Evolutionary conservation across 2,113 vertebrate species (phyloP).

Genomic region (Leptobrachium leishanense): DNA sequence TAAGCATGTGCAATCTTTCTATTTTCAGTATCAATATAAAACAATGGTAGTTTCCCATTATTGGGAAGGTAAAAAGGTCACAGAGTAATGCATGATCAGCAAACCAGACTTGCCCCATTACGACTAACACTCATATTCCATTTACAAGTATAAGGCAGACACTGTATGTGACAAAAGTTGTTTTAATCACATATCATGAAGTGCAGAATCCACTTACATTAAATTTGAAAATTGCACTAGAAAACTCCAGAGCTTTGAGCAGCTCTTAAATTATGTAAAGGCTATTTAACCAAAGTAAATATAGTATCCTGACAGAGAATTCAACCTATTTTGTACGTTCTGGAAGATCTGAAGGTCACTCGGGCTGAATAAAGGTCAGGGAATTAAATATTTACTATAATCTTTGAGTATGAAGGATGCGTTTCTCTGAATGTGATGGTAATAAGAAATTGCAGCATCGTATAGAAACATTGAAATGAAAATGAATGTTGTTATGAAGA

Average conservation of each 20-base stretch:
- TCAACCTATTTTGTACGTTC: background rate
- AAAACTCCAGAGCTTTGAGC: slow-evolving; percentile 14
- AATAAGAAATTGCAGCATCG: background rate
- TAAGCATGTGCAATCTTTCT: too few species aligned
- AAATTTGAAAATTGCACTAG: slow-evolving; percentile 13
- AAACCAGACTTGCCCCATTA: too few species aligned
- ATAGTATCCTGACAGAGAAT: slow-evolving; percentile 9
- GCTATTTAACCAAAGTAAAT: slow-evolving; percentile 33
- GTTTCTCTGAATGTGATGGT: background rate
- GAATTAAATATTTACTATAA: background rate
- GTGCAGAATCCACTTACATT: slow-evolving; percentile 2
- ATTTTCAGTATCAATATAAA: too few species aligned
- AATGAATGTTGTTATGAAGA: background rate
- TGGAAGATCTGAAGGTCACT: slow-evolving; percentile 16
- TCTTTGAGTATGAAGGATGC: background rate
- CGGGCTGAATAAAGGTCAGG: background rate
- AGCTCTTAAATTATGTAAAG: slow-evolving; percentile 3
- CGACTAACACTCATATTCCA: background rate
- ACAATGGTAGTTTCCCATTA: too few species aligned
- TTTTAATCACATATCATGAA: slow-evolving; percentile 11
- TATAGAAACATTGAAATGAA: background rate
- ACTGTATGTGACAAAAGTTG: background rate
- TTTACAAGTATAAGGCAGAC: background rate
- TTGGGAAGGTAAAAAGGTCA: too few species aligned
- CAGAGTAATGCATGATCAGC: too few species aligned